Evolutionary conservation across 37 sponge, comb jelly and placozoan species (phyloP).

Genomic region (Spongilla lacustris): DNA sequence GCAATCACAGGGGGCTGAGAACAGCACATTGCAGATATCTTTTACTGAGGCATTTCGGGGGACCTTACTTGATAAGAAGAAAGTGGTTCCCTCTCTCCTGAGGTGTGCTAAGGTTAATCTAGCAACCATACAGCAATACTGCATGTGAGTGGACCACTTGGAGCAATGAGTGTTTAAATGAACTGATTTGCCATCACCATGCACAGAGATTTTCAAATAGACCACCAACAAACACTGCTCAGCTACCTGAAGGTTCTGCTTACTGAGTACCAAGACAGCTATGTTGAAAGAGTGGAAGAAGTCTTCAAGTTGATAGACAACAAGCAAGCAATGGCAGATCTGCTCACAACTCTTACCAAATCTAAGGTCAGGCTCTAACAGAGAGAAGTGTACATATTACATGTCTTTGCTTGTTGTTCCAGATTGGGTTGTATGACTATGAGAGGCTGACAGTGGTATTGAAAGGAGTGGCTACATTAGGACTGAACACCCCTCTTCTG

Average conservation of each 20-base stretch:
- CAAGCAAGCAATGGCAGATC: not conserved
- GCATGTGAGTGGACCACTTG: conserved; percentile 10
- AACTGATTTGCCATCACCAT: too few species aligned
- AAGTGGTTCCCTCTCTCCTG: conserved; percentile 39
- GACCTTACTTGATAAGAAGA: conserved; percentile 34
- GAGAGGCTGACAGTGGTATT: conserved; percentile 49
- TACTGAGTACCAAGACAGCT: conserved; percentile 47
- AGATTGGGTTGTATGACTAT: conserved; percentile 62
- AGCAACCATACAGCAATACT: conserved; percentile 16
- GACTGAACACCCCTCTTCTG: not conserved
- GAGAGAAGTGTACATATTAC: not conserved
- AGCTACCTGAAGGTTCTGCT: conserved; percentile 30
- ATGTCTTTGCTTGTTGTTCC: not conserved
- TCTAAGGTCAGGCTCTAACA: conserved; percentile 13
- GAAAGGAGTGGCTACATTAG: not conserved
- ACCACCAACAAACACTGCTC: conserved; percentile 12
- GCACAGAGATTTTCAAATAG: not conserved
- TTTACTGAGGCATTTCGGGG: conserved; percentile 63
- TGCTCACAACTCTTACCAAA: conserved; percentile 15
- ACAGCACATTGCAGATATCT: conserved; percentile 15
- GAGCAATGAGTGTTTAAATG: not conserved
- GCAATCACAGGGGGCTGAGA: not conserved
- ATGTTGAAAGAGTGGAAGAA: conserved; percentile 9
- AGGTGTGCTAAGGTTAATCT: conserved; percentile 27
- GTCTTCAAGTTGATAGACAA: not conserved